phyloP scores from a whole-genome alignment of 1,140 invertebrate species.

The Tachypleus tridentatus region DNA sequence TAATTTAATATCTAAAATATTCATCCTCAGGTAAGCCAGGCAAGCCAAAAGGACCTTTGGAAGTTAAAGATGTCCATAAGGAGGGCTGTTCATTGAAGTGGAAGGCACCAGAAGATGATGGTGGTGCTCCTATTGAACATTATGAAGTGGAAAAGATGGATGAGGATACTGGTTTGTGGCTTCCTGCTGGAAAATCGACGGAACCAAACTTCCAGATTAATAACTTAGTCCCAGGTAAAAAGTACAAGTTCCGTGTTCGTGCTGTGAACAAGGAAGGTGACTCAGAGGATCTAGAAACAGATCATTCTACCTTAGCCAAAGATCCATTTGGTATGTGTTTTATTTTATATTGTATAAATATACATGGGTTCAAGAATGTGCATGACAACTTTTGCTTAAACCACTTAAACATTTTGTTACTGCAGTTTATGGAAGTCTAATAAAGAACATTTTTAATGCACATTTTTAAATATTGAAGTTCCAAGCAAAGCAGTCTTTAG shows the following conservation, averaged over 20 bases:
- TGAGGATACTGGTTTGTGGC: conserved; percentile 79
- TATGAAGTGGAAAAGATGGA: conserved; percentile 97
- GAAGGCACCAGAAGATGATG: conserved; percentile 82
- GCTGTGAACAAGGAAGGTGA: conserved; percentile 98
- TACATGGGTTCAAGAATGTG: no score
- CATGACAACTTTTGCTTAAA: no score
- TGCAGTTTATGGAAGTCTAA: no score
- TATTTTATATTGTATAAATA: no score
- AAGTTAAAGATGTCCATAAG: conserved; percentile 80
- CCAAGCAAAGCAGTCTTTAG: no score
- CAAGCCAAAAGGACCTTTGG: conserved; percentile 71
- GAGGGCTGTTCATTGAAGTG: conserved; percentile 86
- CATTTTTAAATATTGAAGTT: no score
- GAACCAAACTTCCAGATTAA: conserved; percentile 70
- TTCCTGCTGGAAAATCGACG: conserved; percentile 66
- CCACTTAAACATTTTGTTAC: no score
- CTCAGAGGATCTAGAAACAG: conserved; percentile 87
- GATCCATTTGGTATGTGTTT: conserved; percentile 77
- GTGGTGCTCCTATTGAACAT: conserved; percentile 79
- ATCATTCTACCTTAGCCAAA: conserved; percentile 90
- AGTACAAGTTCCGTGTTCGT: conserved; percentile 96
- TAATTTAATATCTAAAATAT: no score
- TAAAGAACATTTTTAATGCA: no score
- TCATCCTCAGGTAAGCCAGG: conserved; percentile 48
- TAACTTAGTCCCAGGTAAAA: conserved; percentile 82